Conservation (phyloP, 2,888 invertebrate genomes). For the Amphipyra berbera region DNA sequence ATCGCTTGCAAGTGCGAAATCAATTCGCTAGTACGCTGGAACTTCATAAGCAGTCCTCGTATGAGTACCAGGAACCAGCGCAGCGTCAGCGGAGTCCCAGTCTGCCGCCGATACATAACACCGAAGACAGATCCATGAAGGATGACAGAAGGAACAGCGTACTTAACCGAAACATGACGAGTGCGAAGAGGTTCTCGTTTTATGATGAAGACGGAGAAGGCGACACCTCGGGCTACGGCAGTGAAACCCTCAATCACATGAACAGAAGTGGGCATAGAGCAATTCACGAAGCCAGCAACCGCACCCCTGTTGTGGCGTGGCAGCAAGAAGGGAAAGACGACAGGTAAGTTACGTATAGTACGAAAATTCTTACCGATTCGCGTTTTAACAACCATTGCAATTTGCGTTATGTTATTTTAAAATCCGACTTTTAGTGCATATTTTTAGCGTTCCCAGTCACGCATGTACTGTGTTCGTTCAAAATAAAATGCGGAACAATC, state of each 20-base stretch:
- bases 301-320: conserved; percentile 83
- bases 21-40: conserved; percentile 87
- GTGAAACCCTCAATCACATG: conserved; percentile 92
- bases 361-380: conserved; percentile 25
- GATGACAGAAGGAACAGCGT: conserved; percentile 76
- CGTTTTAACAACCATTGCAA: conserved; percentile 22
- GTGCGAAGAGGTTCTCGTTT: conserved; percentile 84
- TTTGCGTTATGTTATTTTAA: conserved; percentile 33
- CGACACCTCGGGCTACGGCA: conserved; percentile 95
- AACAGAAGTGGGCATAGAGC: conserved; percentile 71
- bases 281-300: conserved; percentile 65
- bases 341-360: conserved; percentile 65
- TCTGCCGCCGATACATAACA: conserved; percentile 91
- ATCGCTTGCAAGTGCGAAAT: conserved; percentile 82
- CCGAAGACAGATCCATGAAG: conserved; percentile 73
- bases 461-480: conserved; percentile 24
- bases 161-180: conserved; percentile 81
- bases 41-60: conserved; percentile 81
- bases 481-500: background rate
- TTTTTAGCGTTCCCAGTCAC: conserved; percentile 34
- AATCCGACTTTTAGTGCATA: conserved; percentile 27
- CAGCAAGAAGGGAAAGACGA: conserved; percentile 81
- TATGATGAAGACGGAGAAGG: conserved; percentile 91
- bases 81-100: conserved; percentile 91
- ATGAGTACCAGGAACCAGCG: conserved; percentile 82